Evolutionary conservation across 1,140 invertebrate genomes (phyloP).

Genomic region (Calycopis cecrops): DNA sequence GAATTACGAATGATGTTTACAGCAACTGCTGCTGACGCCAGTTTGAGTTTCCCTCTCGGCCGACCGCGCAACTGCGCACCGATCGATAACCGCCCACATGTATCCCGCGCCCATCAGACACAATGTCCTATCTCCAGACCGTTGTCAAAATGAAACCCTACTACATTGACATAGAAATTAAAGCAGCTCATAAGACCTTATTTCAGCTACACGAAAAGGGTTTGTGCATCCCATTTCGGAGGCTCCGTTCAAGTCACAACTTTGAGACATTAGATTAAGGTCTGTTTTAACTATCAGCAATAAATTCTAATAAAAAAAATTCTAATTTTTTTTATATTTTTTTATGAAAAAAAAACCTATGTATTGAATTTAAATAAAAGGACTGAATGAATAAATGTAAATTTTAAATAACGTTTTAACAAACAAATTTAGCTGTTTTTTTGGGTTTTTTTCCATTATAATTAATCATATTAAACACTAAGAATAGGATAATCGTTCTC

Average conservation of each 20-base stretch:
- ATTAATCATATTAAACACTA: too few relatives aligned
- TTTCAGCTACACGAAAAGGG: slow-evolving; percentile 5
- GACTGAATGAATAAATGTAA: too few relatives aligned
- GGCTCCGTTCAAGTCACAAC: background rate
- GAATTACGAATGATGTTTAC: slow-evolving; percentile 43
- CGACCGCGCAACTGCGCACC: slow-evolving; percentile 43
- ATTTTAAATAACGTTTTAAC: too few relatives aligned
- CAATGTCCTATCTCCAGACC: slow-evolving; percentile 34
- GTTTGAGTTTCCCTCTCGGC: slow-evolving; percentile 8
- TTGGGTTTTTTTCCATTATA: too few relatives aligned
- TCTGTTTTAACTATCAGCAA: background rate
- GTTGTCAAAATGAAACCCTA: slow-evolving; percentile 14
- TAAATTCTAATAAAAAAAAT: slow-evolving; percentile 1
- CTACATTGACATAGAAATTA: slow-evolving; percentile 9
- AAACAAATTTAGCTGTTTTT: too few relatives aligned
- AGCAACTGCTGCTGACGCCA: slow-evolving; percentile 25
- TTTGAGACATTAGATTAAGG: background rate
- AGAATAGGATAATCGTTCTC: too few relatives aligned
- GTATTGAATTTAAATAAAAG: too few relatives aligned
- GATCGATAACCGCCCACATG: slow-evolving; percentile 65
- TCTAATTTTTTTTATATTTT: too few relatives aligned
- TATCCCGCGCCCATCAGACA: slow-evolving; percentile 23
- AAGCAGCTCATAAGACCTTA: slow-evolving; percentile 22
- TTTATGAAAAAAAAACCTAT: too few relatives aligned
- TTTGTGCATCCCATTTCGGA: slow-evolving; percentile 27